Evolutionary conservation across 2,113 vertebrate genomes (phyloP).

Genomic region (Lathamus discolor): DNA sequence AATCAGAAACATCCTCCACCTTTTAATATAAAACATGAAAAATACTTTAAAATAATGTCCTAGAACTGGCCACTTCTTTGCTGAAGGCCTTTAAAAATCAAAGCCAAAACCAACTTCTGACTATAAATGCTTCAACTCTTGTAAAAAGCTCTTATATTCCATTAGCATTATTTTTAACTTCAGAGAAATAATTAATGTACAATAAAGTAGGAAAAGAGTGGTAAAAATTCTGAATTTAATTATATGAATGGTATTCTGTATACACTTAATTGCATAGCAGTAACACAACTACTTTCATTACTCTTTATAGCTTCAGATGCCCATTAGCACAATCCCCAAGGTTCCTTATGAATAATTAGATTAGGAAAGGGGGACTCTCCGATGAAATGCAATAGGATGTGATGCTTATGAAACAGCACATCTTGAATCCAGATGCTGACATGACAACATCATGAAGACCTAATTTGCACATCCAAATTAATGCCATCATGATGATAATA

Average conservation of each 20-base stretch:
- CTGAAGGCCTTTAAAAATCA: neutral
- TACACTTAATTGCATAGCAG: slow-evolving; percentile 41
- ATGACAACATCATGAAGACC: slow-evolving; percentile 63
- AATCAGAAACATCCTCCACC: neutral
- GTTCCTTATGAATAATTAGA: slow-evolving; percentile 60
- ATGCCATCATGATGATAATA: slow-evolving; percentile 26
- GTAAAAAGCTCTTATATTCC: neutral
- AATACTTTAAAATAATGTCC: neutral
- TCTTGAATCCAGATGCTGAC: slow-evolving; percentile 71
- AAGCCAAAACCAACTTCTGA: neutral
- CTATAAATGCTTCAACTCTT: neutral
- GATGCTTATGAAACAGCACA: slow-evolving; percentile 45
- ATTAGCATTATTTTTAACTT: slow-evolving; percentile 8
- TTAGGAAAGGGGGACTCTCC: slow-evolving; percentile 12
- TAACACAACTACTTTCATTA: slow-evolving; percentile 62
- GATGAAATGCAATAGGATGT: slow-evolving; percentile 9
- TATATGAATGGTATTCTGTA: slow-evolving; percentile 24
- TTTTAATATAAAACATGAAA: neutral
- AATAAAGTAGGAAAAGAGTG: neutral
- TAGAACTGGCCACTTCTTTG: neutral
- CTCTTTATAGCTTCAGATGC: slow-evolving; percentile 61
- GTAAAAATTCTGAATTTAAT: slow-evolving; percentile 50
- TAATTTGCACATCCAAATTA: slow-evolving; percentile 71
- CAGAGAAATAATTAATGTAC: neutral
- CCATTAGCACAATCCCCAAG: slow-evolving; percentile 62